A percentile compares a stretch with the other conserved stretches of the same genome.
Conservation (phyloP, 2,113 vertebrate genomes). For the Chloropsis cyanopogon region DNA sequence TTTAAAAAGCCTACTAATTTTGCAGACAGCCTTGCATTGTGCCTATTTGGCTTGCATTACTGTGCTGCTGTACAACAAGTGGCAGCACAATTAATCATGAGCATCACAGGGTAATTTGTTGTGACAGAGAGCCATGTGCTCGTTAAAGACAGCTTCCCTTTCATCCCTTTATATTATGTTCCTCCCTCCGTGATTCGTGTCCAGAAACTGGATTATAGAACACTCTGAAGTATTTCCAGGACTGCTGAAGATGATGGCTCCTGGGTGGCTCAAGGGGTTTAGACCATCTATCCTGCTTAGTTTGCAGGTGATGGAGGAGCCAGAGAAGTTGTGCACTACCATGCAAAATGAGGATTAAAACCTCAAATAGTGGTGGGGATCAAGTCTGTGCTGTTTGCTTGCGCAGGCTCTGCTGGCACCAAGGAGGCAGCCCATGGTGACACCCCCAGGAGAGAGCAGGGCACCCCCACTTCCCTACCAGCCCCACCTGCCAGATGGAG, state of each 20-base stretch:
- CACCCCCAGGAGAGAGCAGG: background rate
- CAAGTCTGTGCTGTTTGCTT: background rate
- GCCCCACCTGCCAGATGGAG: background rate
- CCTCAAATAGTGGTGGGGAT: background rate
- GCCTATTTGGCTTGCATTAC: slow-evolving; percentile 50
- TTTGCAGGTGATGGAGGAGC: background rate
- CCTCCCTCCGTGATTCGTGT: slow-evolving; percentile 5
- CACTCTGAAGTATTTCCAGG: background rate
- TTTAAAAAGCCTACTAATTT: slow-evolving; percentile 46
- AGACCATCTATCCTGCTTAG: background rate
- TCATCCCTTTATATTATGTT: slow-evolving; percentile 22
- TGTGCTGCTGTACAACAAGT: slow-evolving; percentile 24
- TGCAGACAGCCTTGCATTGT: slow-evolving; percentile 37
- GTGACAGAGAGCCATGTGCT: slow-evolving; percentile 60
- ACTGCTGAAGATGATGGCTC: background rate
- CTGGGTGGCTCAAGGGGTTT: background rate
- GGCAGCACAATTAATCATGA: slow-evolving; percentile 61
- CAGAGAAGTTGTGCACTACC: background rate
- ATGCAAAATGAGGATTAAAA: background rate
- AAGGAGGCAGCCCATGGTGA: background rate
- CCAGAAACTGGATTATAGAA: background rate
- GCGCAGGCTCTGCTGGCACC: background rate
- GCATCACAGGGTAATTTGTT: slow-evolving; percentile 59
- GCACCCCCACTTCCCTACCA: background rate
- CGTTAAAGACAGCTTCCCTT: slow-evolving; percentile 44